phyloP scores from a whole-genome alignment of 2,113 vertebrate genomes.

The Vulpes ferrilata region DNA sequence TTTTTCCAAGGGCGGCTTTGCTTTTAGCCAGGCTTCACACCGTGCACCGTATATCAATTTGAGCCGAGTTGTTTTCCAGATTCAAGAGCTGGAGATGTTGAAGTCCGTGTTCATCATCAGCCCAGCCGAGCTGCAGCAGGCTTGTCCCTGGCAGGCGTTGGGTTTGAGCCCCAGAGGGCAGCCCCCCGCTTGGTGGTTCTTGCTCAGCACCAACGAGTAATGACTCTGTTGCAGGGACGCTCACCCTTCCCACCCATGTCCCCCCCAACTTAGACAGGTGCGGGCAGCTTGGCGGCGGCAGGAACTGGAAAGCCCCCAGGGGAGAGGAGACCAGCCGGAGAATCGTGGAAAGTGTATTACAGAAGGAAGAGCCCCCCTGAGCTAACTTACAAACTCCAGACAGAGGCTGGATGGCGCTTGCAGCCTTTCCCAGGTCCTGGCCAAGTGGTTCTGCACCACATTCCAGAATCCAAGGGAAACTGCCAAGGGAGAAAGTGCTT shows the following conservation, averaged over 20 bases:
- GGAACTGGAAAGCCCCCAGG: background rate
- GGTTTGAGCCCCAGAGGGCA: background rate
- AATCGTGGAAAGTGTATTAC: background rate
- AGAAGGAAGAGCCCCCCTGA: background rate
- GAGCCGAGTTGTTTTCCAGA: slow-evolving; percentile 64
- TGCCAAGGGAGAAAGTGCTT: background rate
- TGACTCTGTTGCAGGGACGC: background rate
- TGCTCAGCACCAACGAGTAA: background rate
- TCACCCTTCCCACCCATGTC: background rate
- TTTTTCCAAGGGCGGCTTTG: slow-evolving; percentile 70
- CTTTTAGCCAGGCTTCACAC: slow-evolving; percentile 69
- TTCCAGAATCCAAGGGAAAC: background rate
- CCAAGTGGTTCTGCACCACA: background rate
- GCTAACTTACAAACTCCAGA: background rate
- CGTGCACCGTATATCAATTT: slow-evolving; percentile 23
- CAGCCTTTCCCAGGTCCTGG: background rate
- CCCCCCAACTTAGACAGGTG: background rate
- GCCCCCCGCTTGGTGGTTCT: background rate
- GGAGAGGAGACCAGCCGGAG: background rate
- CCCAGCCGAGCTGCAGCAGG: background rate
- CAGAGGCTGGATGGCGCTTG: background rate
- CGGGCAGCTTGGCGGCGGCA: background rate
- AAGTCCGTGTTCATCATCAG: slow-evolving; percentile 1
- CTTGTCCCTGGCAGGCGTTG: background rate
- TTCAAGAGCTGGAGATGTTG: slow-evolving; percentile 21